These are phyloP conservation scores for Pteronotus mesoamericanus DNA, from an alignment of 2,797 vertebrate species.

Conservation along the genomic window DNA sequence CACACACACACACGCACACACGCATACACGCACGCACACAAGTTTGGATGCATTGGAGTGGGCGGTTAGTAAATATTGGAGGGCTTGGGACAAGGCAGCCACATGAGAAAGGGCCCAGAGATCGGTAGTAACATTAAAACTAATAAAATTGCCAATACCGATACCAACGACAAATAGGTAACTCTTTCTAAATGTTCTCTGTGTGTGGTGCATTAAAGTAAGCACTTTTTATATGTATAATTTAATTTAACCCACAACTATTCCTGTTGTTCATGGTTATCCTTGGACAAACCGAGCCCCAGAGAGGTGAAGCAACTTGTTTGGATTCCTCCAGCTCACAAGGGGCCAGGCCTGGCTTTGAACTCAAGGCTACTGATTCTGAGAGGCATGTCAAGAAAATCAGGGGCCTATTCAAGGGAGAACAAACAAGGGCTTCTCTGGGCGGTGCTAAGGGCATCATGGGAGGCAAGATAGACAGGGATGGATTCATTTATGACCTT, in stretches of 20 bases:
- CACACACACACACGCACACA: too few relatives aligned
- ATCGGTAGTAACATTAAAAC: neutral
- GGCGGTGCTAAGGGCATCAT: neutral
- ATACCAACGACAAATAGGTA: neutral
- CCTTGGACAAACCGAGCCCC: neutral
- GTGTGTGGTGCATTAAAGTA: neutral
- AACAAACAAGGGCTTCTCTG: neutral
- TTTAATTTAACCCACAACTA: neutral
- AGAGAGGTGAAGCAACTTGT: neutral
- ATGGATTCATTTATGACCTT: neutral
- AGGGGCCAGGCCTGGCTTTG: neutral
- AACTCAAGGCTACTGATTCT: neutral
- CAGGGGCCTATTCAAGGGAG: accelerated
- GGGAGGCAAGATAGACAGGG: neutral
- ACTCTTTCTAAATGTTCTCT: neutral
- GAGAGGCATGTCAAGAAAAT: neutral
- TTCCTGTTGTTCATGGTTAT: neutral
- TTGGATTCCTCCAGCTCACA: neutral
- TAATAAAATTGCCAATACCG: neutral
- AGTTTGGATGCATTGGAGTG: neutral
- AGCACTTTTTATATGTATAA: neutral
- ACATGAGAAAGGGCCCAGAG: neutral
- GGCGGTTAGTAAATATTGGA: neutral
- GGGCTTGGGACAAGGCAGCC: neutral
- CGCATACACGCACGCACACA: neutral